These are phyloP conservation scores for Arctopsyche grandis DNA, from an alignment of 1,140 invertebrate genomes.

Conservation along the genomic window DNA sequence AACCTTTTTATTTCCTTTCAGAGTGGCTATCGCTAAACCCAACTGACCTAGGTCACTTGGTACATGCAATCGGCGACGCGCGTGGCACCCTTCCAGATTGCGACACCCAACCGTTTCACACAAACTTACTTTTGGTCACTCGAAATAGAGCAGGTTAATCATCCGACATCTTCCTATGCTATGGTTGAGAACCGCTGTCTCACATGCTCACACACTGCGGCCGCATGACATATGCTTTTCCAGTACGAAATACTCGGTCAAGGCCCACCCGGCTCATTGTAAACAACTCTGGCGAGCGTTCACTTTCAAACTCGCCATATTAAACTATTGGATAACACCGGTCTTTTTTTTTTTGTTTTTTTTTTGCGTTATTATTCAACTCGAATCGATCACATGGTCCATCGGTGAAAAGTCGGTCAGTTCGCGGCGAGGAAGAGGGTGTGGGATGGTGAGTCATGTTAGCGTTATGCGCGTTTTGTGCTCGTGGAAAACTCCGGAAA, in stretches of 20 bases:
- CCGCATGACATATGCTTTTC: conserved; percentile 45
- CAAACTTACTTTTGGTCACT: background rate
- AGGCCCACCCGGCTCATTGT: conserved; percentile 42
- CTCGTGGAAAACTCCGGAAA: background rate
- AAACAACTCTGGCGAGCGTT: conserved; percentile 45
- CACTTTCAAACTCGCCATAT: conserved; percentile 44
- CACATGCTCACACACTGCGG: conserved; percentile 32
- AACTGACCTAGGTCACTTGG: too few species aligned
- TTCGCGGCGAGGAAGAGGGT: too few species aligned
- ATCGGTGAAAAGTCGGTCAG: background rate
- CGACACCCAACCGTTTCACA: background rate
- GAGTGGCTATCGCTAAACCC: too few species aligned
- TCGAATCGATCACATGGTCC: conserved; percentile 26
- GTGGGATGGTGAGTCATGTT: background rate
- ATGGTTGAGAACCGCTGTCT: background rate
- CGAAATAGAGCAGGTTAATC: too few species aligned
- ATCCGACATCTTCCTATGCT: too few species aligned
- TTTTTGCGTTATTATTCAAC: background rate
- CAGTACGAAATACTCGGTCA: conserved; percentile 45
- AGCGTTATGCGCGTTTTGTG: background rate
- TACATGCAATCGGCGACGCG: background rate
- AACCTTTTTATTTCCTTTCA: too few species aligned
- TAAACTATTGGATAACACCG: conserved; percentile 37
- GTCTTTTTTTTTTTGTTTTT: conserved; percentile 9
- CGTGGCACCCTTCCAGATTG: background rate